These are phyloP conservation scores for Corythaixoides concolor DNA, from an alignment of 2,113 vertebrate genomes.

Conservation along the genomic window DNA sequence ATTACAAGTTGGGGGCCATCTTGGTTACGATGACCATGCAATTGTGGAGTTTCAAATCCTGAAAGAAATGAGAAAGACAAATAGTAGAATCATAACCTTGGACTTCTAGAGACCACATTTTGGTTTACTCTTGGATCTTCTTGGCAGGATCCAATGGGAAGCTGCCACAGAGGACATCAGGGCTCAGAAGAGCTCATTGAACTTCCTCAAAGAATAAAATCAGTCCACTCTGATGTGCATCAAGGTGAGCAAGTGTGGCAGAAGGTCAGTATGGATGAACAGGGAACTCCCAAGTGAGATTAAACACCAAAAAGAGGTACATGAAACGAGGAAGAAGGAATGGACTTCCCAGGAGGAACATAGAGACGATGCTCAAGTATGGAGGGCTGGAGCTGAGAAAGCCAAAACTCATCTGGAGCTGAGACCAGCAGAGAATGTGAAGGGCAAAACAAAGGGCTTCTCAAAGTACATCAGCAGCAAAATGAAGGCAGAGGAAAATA, in stretches of 20 bases:
- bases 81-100: not conserved
- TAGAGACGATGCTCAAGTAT: not conserved
- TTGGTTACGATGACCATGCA: not conserved
- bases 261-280: not conserved
- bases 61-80: not conserved
- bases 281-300: not conserved
- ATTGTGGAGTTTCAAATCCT: not conserved
- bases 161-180: not conserved
- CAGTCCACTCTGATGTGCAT: not conserved
- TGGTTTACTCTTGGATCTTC: not conserved
- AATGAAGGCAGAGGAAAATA: not conserved
- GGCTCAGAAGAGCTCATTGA: not conserved
- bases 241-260: not conserved
- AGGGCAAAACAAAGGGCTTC: not conserved
- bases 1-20: rapidly evolving
- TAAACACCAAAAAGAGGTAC: not conserved
- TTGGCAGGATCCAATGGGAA: not conserved
- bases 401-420: not conserved
- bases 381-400: not conserved
- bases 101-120: not conserved
- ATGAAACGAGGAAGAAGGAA: not conserved
- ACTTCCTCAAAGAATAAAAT: not conserved
- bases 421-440: not conserved
- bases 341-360: not conserved
- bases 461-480: not conserved